Evolutionary conservation across 2,888 invertebrate species (phyloP), one percentile per base, ranked within the genome.

Genomic region (Plebejus anna): DNA sequence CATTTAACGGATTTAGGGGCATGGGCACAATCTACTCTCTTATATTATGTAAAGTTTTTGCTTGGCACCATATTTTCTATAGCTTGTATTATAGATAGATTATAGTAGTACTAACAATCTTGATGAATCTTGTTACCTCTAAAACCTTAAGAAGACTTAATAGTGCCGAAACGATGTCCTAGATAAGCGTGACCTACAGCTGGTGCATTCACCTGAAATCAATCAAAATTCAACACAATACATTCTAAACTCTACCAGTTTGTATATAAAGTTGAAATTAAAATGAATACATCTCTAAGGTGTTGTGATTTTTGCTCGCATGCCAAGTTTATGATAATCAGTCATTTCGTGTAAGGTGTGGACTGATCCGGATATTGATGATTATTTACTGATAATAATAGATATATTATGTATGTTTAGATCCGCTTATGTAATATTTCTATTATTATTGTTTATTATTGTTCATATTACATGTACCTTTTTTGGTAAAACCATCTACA

Each of bases 201-300:
- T 51, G 13, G 72, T 72, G 47, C 72, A 22, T 72, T 72, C 72
- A 72, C 72, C 72, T 72, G 72, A 72, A 72, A 72, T 72, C 22
- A 42, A 72, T 72, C 72, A 13, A 72, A 42, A 71, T 47, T 42
- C 16, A 3, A 47, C 22, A 22, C 72, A 51, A 4, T 6, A 5
- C 22, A 72, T 5, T 51, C 28, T 51, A 51, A 72, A 72, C 51
- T 47, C 51, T 72, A 61, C 4, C 0, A 5, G n/a, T 7, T 6
- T 36, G 13, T 1, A 42, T 7, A 47, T 22, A 72, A 13, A 9
- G 51, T 47, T 51, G 7, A 4, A n/a, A 42, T 3, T 71, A 0
- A 13, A 42, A n/a, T 2, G 4, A 71, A n/a, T n/a, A 0, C n/a
- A 7, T 38, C 42, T 2, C 9, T 4, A 42, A 7, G n/a, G 38